Percentiles rank a stretch among this genome's conserved stretches.
phyloP scores from a whole-genome alignment of 2,797 vertebrate genomes.

The Pipistrellus pipistrellus region DNA sequence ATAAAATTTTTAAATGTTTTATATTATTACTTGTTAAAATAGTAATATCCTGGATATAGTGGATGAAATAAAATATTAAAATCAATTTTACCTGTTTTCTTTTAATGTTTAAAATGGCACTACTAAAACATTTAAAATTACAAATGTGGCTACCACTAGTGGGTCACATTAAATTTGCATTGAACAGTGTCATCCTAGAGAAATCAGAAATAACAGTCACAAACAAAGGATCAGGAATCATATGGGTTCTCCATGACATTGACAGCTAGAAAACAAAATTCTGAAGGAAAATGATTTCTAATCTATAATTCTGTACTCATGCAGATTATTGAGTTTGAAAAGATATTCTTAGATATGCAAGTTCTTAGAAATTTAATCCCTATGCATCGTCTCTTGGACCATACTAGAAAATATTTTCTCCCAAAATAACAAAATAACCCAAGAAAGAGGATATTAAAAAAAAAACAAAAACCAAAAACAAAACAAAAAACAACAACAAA shows the following conservation, averaged over 20 bases:
- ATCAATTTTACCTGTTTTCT: not conserved
- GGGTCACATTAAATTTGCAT: not conserved
- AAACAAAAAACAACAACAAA: no score
- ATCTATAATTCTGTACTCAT: not conserved
- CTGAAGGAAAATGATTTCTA: not conserved
- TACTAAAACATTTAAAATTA: not conserved
- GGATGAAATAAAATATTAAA: conserved; percentile 20
- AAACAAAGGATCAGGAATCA: not conserved
- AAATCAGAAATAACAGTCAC: not conserved
- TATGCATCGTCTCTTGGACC: not conserved
- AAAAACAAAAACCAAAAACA: no score
- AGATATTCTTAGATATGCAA: not conserved
- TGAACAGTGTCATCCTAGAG: not conserved
- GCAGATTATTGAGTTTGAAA: not conserved
- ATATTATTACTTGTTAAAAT: not conserved
- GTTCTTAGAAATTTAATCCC: not conserved
- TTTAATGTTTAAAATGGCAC: not conserved
- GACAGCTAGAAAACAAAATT: not conserved
- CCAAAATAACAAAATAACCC: not conserved
- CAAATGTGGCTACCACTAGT: not conserved
- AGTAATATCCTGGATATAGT: not conserved
- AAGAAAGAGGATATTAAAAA: not conserved
- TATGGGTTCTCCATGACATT: not conserved
- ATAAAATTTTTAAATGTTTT: not conserved
- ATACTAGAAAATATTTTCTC: not conserved